These are phyloP conservation scores for Apostichopus leukothele DNA, from an alignment of 53 echinoderm and acorn worm species.

Conservation along the genomic window DNA sequence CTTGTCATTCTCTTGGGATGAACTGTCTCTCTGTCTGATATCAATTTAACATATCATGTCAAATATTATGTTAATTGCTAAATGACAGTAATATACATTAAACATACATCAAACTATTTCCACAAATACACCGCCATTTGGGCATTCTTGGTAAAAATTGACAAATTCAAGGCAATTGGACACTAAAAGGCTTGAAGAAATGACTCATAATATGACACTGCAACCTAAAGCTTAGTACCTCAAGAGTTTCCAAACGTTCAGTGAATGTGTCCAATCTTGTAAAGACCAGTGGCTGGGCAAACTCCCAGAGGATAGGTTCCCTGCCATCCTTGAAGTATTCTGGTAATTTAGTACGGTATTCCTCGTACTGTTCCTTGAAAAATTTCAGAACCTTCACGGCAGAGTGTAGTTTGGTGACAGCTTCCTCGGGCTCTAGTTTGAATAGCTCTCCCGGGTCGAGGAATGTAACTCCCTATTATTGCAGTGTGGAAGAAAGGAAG, in stretches of 20 bases:
- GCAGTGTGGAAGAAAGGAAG: too few species aligned
- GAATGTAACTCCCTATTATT: slow-evolving; percentile 72
- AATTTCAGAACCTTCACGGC: slow-evolving; percentile 71
- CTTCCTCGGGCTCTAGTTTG: slow-evolving; percentile 95
- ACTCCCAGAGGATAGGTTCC: slow-evolving; percentile 90
- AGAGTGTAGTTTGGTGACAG: slow-evolving; percentile 76
- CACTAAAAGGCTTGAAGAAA: too few species aligned
- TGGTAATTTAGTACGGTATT: slow-evolving; percentile 84
- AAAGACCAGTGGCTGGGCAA: slow-evolving; percentile 84
- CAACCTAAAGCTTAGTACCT: slow-evolving; percentile 55
- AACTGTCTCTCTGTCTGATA: too few species aligned
- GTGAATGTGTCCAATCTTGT: slow-evolving; percentile 83
- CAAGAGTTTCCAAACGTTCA: slow-evolving; percentile 75
- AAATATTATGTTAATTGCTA: too few species aligned
- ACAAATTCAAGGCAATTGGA: too few species aligned
- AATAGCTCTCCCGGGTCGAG: slow-evolving; percentile 89
- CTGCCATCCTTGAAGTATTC: slow-evolving; percentile 94
- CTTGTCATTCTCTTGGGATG: too few species aligned
- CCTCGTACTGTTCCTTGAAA: slow-evolving; percentile 71
- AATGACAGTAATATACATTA: too few species aligned
- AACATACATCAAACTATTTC: too few species aligned
- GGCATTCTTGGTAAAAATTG: too few species aligned
- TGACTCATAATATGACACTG: not conserved
- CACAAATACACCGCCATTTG: too few species aligned
- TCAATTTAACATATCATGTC: too few species aligned